Percentiles rank a stretch among this genome's conserved stretches.
phyloP scores from a whole-genome alignment of 2,113 vertebrate species.

The Urocitellus parryii region DNA sequence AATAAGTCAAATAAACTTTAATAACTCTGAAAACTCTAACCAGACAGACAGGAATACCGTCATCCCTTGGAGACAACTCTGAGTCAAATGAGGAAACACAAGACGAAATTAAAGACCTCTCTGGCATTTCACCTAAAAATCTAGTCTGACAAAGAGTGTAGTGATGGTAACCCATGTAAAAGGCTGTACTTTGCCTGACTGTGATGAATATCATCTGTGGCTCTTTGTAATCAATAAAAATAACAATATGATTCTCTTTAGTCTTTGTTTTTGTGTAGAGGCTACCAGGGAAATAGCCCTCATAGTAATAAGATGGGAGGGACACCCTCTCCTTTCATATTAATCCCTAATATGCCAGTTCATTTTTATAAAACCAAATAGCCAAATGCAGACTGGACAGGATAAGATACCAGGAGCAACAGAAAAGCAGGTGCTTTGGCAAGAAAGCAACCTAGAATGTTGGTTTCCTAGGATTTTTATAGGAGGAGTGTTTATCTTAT shows the following conservation, averaged over 20 bases:
- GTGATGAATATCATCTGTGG: conserved; percentile 38
- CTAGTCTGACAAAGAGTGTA: not conserved
- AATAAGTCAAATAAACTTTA: conserved; percentile 7
- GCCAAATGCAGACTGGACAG: not conserved
- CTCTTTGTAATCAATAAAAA: conserved; percentile 53
- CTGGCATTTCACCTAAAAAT: conserved; percentile 51
- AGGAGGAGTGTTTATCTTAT: conserved; percentile 72
- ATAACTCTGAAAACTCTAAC: conserved; percentile 12
- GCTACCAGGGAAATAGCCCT: not conserved
- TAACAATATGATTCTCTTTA: not conserved
- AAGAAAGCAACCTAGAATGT: conserved; percentile 24
- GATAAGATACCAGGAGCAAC: not conserved
- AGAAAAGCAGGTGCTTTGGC: conserved; percentile 65
- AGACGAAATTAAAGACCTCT: not conserved
- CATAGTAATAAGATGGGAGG: not conserved
- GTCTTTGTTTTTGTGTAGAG: not conserved
- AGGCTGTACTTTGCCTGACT: not conserved
- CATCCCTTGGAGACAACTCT: not conserved
- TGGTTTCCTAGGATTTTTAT: conserved; percentile 74
- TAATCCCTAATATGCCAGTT: not conserved
- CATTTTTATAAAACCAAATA: conserved; percentile 31
- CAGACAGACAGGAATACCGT: not conserved
- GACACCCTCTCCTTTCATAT: not conserved
- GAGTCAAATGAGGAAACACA: not conserved
- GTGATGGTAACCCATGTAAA: not conserved